A percentile compares a stretch with the other conserved stretches of the same genome.
These are phyloP conservation scores for Ictalurus punctatus DNA, from an alignment of 2,113 vertebrate genomes.

Conservation along the genomic window DNA sequence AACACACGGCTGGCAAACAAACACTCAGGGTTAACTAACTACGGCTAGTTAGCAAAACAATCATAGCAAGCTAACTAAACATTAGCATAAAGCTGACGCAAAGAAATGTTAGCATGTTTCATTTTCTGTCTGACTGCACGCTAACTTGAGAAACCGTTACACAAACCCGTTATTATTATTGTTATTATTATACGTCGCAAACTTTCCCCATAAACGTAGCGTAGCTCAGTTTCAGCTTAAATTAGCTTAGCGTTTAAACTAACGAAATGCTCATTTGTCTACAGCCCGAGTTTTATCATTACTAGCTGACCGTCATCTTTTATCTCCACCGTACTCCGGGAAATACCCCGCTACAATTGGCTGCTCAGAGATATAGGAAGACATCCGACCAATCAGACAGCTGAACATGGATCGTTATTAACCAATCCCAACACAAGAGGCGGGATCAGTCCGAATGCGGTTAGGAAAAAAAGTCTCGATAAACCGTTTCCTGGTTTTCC, in stretches of 20 bases:
- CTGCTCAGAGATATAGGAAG: no score
- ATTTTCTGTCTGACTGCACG: not conserved
- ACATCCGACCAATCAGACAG: not conserved
- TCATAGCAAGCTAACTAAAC: conserved; percentile 23
- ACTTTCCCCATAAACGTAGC: no score
- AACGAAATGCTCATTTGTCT: not conserved
- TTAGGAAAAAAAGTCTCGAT: not conserved
- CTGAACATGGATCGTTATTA: not conserved
- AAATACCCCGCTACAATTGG: not conserved
- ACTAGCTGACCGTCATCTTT: not conserved
- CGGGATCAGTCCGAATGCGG: not conserved
- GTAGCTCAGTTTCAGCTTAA: not conserved
- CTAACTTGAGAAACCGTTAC: no score
- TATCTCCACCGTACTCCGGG: not conserved
- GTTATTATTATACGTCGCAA: not conserved
- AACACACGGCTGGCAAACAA: not conserved
- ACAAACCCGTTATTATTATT: not conserved
- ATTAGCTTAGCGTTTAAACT: not conserved
- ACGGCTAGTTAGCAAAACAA: not conserved
- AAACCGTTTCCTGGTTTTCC: conserved; percentile 61
- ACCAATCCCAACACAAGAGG: not conserved
- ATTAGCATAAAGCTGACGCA: conserved; percentile 20
- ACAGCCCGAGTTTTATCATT: not conserved
- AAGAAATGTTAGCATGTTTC: conserved; percentile 7
- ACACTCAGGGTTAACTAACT: not conserved